Base-by-base conservation (phyloP, 1,140 invertebrate genomes). In the Arion vulgaris region DNA sequence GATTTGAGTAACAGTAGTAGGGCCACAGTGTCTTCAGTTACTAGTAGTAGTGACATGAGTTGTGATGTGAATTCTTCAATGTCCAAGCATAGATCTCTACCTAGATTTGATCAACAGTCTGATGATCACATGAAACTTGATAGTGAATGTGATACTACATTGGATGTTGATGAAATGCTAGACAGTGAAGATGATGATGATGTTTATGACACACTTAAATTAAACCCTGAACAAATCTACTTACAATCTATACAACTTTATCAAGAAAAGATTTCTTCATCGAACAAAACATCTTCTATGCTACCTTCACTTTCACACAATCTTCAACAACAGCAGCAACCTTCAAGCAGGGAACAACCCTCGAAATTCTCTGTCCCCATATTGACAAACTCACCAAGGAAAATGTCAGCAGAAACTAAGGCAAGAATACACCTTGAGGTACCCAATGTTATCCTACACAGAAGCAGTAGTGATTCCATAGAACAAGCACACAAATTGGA, bases 391-490 rank as follows among this genome's bases (percentile, higher is more conserved):
- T 1, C 68, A 71, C 4, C 11, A 36, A 39, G 32, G 11, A 38
- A n/a, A 39, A 13, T 26, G 26, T 23, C 71, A 9, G 19, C 7
- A 39, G 36, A 73, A 73, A 39, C 71, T 73, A 39, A 19, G 41
- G 11, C 73, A 9, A 49, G 39, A 36, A 32, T 73, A 49, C 53
- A 76, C 51, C 62, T 77, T 41, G 75, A 79, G 2, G 23, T 74
- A 17, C 80, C 82, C 45, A 17, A 28, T 73, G 53, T 73, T 32
- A 82, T 76, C 81, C 53, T 88, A 36, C 87, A 88, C 28, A 81
- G 87, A 57, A 87, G 86, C 82, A 66, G 68, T 51, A 87, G 86
- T 85, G 87, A 88, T 74, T 87, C 86, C 41, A 82, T 84, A 1
- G 83, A 86, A 15, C 77, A 84, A 41, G 28, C 79, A 51, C 84